Evolutionary conservation across 2,797 vertebrate species (phyloP), one percentile per base, ranked within the genome.

Genomic region (Micropoecilia bifurca): DNA sequence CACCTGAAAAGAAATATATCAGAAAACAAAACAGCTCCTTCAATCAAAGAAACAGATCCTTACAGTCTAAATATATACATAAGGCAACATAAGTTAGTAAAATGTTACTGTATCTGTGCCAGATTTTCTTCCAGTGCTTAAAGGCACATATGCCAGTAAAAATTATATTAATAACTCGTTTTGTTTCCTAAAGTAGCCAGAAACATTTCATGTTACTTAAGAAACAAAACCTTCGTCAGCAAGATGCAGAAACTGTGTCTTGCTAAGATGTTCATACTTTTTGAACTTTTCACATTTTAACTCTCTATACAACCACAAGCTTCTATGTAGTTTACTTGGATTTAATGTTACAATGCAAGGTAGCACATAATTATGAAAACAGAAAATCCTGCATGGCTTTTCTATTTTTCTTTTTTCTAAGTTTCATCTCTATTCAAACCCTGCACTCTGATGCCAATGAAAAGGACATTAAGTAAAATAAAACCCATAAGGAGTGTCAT

Each of bases 1-100:
- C 75, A 68, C 71, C 92, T 94, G 89, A 68, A 94, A 91, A 79
- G 20, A 20, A 87, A 88, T 5, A 85, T 4, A 81, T 47, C 25
- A 14, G 10, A 61, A 57, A 41, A 47, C 4, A 71, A n/a, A 4
- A 36, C 4, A 78, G 9, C 5, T 33, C 10, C 5, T 43, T 71
- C 28, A 66, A 66, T 25, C 3, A 47, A 28, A 22, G 10, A 69
- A 46, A 57, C 4, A 28, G 0, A 8, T 13, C 22, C 18, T 69
- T 47, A 81, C 28, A 45, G 75, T 45, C 9, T 0, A 22, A 16
- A 72, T 0, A 1, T 30, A 39, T 33, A 36, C 6, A 50, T 39
- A n/a, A 45, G 61, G 20, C 10, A 39, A 66, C 18, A 41, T 22
- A 71, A 45, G 36, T 22, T 25, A 0, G 18, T 12, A 41, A 41